These are phyloP conservation scores for Drosophila seclusa DNA, from an alignment of 2,888 invertebrate species.

Conservation along the genomic window DNA sequence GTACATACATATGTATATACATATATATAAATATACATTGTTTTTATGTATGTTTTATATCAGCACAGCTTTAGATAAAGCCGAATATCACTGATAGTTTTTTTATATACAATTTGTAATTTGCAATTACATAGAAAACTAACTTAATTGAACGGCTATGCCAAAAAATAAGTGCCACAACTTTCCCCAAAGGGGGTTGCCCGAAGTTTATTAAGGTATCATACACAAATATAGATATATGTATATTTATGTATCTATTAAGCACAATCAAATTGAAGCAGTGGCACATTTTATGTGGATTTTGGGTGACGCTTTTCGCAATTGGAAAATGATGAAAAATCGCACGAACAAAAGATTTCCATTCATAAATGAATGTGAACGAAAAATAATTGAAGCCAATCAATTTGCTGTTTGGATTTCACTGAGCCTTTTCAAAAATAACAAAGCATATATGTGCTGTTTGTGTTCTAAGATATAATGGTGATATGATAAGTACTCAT, in stretches of 20 bases:
- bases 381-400: constrained; percentile 11
- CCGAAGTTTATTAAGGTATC: background rate
- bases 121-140: constrained; percentile 27
- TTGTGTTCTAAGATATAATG: background rate
- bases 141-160: background rate
- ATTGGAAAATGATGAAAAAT: constrained; percentile 1
- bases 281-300: background rate
- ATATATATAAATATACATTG: background rate
- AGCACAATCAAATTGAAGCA: background rate
- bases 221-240: background rate
- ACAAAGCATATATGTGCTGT: constrained; percentile 2
- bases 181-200: background rate
- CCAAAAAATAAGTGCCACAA: background rate
- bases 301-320: background rate
- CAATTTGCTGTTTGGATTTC: constrained; percentile 3
- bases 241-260: background rate
- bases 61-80: constrained; percentile 3
- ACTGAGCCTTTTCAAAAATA: background rate
- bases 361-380: background rate
- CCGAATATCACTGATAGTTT: constrained; percentile 2
- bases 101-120: constrained; percentile 4
- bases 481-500: background rate
- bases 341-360: background rate
- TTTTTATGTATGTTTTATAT: background rate
- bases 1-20: background rate